phyloP scores from a whole-genome alignment of 1,140 invertebrate species.

The Solenopsis fugax region DNA sequence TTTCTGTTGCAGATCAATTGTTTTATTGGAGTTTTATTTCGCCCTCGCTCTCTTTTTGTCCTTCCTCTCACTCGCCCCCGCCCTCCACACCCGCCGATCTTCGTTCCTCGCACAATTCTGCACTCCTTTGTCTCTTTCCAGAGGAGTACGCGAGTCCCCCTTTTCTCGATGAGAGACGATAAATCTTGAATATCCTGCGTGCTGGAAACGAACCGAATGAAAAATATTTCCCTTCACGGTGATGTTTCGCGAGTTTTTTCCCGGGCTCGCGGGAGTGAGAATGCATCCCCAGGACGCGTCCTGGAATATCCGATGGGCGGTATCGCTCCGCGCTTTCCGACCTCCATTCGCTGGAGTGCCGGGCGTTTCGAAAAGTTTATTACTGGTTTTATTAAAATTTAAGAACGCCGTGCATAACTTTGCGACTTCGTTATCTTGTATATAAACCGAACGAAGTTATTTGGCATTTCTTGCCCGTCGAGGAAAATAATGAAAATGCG shows the following conservation, averaged over 20 bases:
- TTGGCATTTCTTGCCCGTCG: not conserved
- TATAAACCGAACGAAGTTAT: not conserved
- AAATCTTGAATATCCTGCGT: constrained; percentile 57
- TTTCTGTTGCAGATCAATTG: constrained; percentile 17
- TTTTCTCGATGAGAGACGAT: constrained; percentile 36
- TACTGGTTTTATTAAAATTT: constrained; percentile 54
- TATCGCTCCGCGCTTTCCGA: not conserved
- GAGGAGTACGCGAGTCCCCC: not conserved
- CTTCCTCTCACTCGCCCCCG: not conserved
- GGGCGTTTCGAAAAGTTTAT: constrained; percentile 47
- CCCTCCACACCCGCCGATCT: not conserved
- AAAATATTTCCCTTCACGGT: constrained; percentile 43
- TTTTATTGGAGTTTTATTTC: constrained; percentile 52
- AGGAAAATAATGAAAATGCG: not conserved
- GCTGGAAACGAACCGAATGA: constrained; percentile 41
- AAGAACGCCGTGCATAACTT: constrained; percentile 50
- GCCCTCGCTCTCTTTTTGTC: not conserved
- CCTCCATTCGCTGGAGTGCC: not conserved
- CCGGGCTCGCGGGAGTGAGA: not conserved
- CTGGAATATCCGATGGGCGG: not conserved
- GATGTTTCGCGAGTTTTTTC: constrained; percentile 28
- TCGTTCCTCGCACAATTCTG: not conserved
- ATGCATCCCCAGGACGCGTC: not conserved
- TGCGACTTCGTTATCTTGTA: constrained; percentile 45
- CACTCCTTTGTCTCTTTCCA: not conserved